Evolutionary conservation across 2,113 vertebrate genomes (phyloP), one percentile per base, ranked within the genome.

Genomic region (Daboia siamensis): DNA sequence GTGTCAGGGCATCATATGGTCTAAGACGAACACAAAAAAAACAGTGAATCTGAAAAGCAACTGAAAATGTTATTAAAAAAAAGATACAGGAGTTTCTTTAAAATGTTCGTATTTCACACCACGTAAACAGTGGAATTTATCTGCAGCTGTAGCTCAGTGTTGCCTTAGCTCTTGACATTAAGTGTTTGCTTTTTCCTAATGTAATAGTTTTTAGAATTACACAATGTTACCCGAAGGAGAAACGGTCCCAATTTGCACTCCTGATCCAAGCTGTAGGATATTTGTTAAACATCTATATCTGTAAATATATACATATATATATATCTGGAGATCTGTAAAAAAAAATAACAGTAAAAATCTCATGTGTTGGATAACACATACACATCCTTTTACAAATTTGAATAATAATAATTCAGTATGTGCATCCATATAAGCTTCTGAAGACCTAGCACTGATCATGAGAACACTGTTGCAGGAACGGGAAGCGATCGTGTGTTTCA

Each of bases 1-100:
- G 96, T 98, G 97, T 97, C 96, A 98, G 96, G 96, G 95, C 96
- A 96, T 98, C 98, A 97, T 97, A 98, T 98, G 98, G 97, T 95
- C 96, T 94, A 96, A 97, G 97, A 95, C 26, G 95, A 98, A 97
- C 95, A 97, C 97, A 97, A 97, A 97, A 97, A 51, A 96, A 69
- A 33, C 94, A 96, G 94, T 95, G 93, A 95, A 94, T 94, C 94
- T 96, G 92, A 96, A 97, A 94, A 91, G 93, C 61, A 96, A 96
- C 97, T 97, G 95, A 97, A 97, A 97, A 97, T 97, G 94, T 96
- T 96, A 92, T 94, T 94, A 39, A 39, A 96, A 97, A 98, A 96
- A 90, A 95, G 96, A 96, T 97, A 96, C 96, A 96, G 92, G 96
- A 33, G 92, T 95, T 92, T 80, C 69, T 96, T 96, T 90, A 74